A percentile compares a stretch with the other conserved stretches of the same genome.
These are phyloP conservation scores for Lepidurus couesii DNA, from an alignment of 1,140 invertebrate species.

Conservation along the genomic window DNA sequence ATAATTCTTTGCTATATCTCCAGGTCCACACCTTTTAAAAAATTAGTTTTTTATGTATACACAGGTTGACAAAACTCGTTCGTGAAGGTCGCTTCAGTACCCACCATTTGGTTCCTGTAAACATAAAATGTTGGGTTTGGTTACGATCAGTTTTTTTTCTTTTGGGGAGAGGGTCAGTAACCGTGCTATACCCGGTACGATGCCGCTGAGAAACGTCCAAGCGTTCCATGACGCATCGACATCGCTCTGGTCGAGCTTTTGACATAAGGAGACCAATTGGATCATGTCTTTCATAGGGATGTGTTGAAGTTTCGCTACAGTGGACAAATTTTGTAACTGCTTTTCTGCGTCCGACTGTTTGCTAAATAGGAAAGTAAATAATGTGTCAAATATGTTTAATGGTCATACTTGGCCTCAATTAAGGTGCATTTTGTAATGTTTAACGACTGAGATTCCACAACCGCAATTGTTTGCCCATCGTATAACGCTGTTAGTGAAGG, in stretches of 20 bases:
- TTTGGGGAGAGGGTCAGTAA: not conserved
- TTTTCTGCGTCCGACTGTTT: conserved; percentile 36
- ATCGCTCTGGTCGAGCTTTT: conserved; percentile 35
- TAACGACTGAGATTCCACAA: conserved; percentile 63
- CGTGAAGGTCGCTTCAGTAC: not conserved
- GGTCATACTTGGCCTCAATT: conserved; percentile 67
- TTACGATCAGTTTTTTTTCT: not conserved
- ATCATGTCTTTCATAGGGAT: conserved; percentile 38
- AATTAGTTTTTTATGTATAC: not conserved
- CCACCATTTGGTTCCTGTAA: conserved; percentile 73
- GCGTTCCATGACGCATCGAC: conserved; percentile 25
- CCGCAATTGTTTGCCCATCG: conserved; percentile 66
- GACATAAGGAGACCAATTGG: conserved; percentile 38
- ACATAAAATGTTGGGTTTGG: conserved; percentile 34
- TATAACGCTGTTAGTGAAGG: conserved; percentile 19
- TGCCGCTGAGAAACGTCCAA: conserved; percentile 56
- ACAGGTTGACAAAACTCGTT: not conserved
- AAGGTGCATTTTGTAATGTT: conserved; percentile 66
- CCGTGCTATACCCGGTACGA: conserved; percentile 59
- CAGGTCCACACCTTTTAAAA: conserved; percentile 60
- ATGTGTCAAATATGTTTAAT: conserved; percentile 41
- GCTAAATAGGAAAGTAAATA: conserved; percentile 23
- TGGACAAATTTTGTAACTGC: conserved; percentile 31
- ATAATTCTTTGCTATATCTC: conserved; percentile 73
- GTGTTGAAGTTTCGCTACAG: conserved; percentile 35